Base-by-base conservation (phyloP, 2,888 invertebrate genomes). In the Drosophila kokeensis region DNA sequence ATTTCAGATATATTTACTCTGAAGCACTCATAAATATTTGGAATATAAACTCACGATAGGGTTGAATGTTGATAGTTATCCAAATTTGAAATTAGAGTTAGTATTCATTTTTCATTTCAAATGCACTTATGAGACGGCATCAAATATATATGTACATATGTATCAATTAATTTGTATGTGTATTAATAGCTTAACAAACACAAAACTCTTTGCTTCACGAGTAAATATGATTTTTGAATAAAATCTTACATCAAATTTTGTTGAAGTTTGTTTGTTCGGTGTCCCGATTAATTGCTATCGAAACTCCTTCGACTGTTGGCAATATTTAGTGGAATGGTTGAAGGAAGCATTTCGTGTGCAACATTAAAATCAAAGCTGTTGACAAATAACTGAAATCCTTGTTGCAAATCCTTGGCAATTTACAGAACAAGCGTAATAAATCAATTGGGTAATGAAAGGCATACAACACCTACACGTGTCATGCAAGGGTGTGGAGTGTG, bases 321-420 rank as follows among this genome's bases (percentile, higher is more conserved):
- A 32, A 42, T 24, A 13, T 21, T 2, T 27, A 1, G 18, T 40
- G 15, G 45, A 13, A 13, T 7, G 38, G 29, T 0, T 24, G 11
- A 13, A 29, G 6, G 50, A 50, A 13, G 21, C 49, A 54, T 61
- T 38, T 45, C 21, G 61, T 69, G 61, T 54, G 64, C 55, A 69
- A 83, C 81, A 85, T 87, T 83, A 85, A 83, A 88, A 87, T 85
- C 80, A 83, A 87, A 87, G 76, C 84, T 79, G 83, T 89, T 88
- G 89, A 89, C 89, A 89, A 89, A 89, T 87, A 89, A 82, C 81
- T 79, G 73, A 85, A 87, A 85, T 83, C 85, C 83, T 71, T 70
- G 76, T 60, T 73, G 76, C 77, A 85, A 87, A 89, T 87, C 87
- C 87, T 76, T 76, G 73, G 74, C 80, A 85, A 89, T 85, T 88